Evolutionary conservation across 2,797 vertebrate genomes (phyloP).

Genomic region (Centropyge bicolor): DNA sequence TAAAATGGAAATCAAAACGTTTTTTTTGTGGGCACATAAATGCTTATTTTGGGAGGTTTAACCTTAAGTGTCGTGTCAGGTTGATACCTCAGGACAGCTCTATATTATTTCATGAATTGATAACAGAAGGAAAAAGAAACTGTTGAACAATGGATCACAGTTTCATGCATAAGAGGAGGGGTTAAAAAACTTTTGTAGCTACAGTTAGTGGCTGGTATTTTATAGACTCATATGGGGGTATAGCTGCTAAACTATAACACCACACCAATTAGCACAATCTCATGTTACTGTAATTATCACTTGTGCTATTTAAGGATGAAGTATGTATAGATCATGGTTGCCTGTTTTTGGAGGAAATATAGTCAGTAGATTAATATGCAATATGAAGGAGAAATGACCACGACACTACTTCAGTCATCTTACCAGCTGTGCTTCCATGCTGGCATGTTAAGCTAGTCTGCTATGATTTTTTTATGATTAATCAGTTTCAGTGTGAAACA

Average conservation of each 20-base stretch:
- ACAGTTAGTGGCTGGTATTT: slow-evolving; percentile 14
- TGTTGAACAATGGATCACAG: not conserved
- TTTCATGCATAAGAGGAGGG: not conserved
- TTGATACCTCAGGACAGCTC: not conserved
- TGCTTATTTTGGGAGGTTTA: not conserved
- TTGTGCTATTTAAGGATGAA: slow-evolving; percentile 54
- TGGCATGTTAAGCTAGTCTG: not conserved
- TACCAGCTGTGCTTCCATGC: slow-evolving; percentile 13
- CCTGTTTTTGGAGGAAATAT: not conserved
- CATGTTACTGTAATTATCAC: slow-evolving; percentile 45
- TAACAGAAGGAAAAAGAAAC: not conserved
- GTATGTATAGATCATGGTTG: not conserved
- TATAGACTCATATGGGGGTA: slow-evolving; percentile 11
- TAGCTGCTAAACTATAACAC: slow-evolving; percentile 24
- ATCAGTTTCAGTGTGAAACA: not conserved
- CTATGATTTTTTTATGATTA: not conserved
- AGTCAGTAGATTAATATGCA: not conserved
- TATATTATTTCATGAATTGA: not conserved
- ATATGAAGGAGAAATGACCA: not conserved
- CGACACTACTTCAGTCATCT: not conserved
- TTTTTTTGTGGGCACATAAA: too few species aligned
- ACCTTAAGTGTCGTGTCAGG: not conserved
- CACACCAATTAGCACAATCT: slow-evolving; percentile 49
- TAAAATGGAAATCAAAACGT: too few species aligned
- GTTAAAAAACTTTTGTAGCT: not conserved